Evolutionary conservation across 2,797 vertebrate species (phyloP).

Genomic region (Pseudochirops corinnae): DNA sequence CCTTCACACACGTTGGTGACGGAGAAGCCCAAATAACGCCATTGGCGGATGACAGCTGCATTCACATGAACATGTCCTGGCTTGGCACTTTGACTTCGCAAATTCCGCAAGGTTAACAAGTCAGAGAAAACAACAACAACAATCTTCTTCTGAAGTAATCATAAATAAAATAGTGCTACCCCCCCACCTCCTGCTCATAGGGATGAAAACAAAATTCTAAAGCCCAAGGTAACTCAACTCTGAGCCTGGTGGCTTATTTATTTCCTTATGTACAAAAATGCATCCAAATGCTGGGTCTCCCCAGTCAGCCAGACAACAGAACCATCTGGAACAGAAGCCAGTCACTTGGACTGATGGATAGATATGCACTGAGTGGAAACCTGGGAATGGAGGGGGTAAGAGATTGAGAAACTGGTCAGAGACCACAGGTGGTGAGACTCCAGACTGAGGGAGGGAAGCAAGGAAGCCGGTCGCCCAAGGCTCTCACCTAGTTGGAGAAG

Average conservation of each 20-base stretch:
- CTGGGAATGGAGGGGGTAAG: not conserved
- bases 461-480: not conserved
- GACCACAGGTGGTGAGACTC: not conserved
- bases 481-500: not conserved
- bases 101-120: conserved; percentile 24
- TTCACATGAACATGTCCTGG: conserved; percentile 46
- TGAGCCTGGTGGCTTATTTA: conserved; percentile 28
- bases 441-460: not conserved
- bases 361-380: not conserved
- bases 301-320: not conserved
- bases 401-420: not conserved
- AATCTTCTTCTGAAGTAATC: conserved; percentile 42
- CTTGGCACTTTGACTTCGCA: conserved; percentile 32
- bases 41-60: not conserved
- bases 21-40: not conserved
- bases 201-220: conserved; percentile 47
- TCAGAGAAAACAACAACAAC: conserved; percentile 6
- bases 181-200: not conserved
- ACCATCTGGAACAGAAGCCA: not conserved
- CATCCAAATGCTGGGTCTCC: not conserved
- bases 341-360: not conserved
- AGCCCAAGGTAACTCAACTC: conserved; percentile 29
- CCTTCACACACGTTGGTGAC: not conserved
- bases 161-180: conserved; percentile 10
- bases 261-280: conserved; percentile 30